These are phyloP conservation scores for Oophaga sylvatica DNA, from an alignment of 2,797 vertebrate genomes.

Conservation along the genomic window DNA sequence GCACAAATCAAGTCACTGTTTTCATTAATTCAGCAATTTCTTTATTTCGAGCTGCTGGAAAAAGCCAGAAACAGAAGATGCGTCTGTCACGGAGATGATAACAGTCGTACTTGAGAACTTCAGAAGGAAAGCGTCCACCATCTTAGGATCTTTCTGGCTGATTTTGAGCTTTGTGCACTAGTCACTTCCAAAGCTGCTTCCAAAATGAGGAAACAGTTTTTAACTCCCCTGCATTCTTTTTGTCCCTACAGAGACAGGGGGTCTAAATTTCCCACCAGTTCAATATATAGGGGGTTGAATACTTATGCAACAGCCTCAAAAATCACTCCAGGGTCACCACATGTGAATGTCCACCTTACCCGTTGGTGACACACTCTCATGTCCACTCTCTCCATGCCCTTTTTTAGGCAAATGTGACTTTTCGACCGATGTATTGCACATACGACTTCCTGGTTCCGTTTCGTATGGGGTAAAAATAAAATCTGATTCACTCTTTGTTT, in stretches of 20 bases:
- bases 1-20: not conserved
- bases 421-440: not conserved
- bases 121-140: not conserved
- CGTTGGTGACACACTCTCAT: not conserved
- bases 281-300: not conserved
- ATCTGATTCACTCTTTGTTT: not conserved
- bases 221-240: too few species aligned
- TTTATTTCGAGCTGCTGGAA: not conserved
- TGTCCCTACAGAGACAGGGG: too few species aligned
- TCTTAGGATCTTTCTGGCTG: not conserved
- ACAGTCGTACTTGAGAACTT: not conserved
- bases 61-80: not conserved
- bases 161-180: not conserved
- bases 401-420: not conserved
- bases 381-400: not conserved
- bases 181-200: not conserved
- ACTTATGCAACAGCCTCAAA: not conserved
- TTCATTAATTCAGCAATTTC: conserved; percentile 38
- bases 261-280: too few species aligned
- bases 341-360: not conserved
- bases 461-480: not conserved
- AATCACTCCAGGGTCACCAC: not conserved
- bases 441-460: not conserved
- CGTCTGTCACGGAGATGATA: not conserved
- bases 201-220: not conserved